Evolutionary conservation across 2,113 vertebrate genomes (phyloP).

Genomic region (Indicator indicator): DNA sequence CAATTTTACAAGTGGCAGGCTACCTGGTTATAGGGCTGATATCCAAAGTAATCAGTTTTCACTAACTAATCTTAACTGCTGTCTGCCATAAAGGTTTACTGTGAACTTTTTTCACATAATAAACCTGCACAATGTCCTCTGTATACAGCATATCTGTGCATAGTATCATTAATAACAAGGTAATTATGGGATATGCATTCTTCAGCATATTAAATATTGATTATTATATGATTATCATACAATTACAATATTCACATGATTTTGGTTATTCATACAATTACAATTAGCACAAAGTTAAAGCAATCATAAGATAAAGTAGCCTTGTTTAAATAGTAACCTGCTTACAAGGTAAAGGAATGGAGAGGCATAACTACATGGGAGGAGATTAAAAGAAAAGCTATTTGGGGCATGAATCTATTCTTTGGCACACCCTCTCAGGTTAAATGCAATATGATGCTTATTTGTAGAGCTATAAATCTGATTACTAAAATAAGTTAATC

Average conservation of each 20-base stretch:
- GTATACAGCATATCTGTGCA: neutral
- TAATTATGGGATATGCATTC: neutral
- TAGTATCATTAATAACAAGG: neutral
- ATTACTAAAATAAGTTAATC: slow-evolving; percentile 40
- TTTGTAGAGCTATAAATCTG: slow-evolving; percentile 12
- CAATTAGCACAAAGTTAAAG: neutral
- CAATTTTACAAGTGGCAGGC: neutral
- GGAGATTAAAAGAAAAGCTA: neutral
- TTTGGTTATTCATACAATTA: neutral
- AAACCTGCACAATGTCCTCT: neutral
- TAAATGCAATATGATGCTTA: neutral
- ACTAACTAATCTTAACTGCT: neutral
- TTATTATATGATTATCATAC: neutral
- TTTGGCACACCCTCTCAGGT: neutral
- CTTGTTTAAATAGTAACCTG: neutral
- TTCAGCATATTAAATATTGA: neutral
- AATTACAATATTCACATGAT: neutral
- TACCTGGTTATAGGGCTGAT: neutral
- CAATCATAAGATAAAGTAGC: neutral
- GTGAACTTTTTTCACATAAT: neutral
- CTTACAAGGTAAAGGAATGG: neutral
- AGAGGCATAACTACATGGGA: neutral
- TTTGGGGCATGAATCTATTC: neutral
- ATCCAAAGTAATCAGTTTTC: neutral
- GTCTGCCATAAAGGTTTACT: neutral